These are phyloP conservation scores for Solen grandis DNA, from an alignment of 1,140 invertebrate genomes.

Conservation along the genomic window DNA sequence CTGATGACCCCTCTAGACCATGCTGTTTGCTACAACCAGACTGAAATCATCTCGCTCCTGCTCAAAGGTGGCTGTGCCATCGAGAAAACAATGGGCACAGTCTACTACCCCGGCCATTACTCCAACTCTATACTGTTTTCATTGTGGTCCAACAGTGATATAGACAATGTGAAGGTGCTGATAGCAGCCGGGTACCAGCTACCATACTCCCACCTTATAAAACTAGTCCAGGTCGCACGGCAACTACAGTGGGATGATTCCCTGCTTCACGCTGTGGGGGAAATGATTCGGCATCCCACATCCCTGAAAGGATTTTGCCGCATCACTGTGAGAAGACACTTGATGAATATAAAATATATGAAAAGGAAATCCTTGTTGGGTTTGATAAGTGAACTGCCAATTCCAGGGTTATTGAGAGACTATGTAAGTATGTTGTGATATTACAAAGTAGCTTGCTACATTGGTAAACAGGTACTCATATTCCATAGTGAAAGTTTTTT, in stretches of 20 bases:
- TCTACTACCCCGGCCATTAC: conserved; percentile 50
- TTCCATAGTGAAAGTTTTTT: too few relatives aligned
- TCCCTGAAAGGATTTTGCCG: conserved; percentile 19
- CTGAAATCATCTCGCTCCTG: conserved; percentile 39
- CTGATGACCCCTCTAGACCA: conserved; percentile 53
- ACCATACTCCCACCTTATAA: conserved; percentile 23
- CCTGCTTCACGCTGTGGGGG: background rate
- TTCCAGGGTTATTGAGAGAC: conserved; percentile 23
- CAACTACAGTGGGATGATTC: conserved; percentile 35
- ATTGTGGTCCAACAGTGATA: conserved; percentile 35
- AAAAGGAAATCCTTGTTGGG: conserved; percentile 12
- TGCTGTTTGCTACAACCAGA: conserved; percentile 37
- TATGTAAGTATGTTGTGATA: conserved; percentile 41
- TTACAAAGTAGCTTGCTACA: too few relatives aligned
- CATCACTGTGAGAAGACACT: conserved; percentile 34
- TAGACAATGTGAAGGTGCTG: conserved; percentile 43
- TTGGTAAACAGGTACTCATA: too few relatives aligned
- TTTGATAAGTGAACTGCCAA: conserved; percentile 17
- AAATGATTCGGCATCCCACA: conserved; percentile 24
- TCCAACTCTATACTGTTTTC: conserved; percentile 54
- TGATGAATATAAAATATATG: conserved; percentile 30
- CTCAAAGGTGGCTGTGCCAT: conserved; percentile 53
- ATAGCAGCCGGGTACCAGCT: conserved; percentile 45
- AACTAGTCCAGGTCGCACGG: conserved; percentile 10
- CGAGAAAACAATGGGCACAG: conserved; percentile 46